Conservation (phyloP, 2,797 vertebrate genomes). For the Simalia tracyae region DNA sequence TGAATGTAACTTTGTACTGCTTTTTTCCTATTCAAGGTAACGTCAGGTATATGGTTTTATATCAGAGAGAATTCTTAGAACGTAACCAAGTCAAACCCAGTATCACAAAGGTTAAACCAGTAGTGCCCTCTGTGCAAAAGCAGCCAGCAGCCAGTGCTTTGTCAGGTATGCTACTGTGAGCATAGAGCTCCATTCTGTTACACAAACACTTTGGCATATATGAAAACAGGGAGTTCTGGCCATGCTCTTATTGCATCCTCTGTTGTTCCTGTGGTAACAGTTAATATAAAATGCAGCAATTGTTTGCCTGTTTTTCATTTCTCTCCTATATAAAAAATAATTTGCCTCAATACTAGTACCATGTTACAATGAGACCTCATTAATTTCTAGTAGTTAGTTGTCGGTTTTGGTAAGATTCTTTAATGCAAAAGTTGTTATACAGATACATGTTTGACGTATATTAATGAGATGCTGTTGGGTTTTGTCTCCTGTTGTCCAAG, state of each 20-base stretch:
- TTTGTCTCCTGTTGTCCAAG: neutral
- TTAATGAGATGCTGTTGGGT: neutral
- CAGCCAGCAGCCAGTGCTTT: neutral
- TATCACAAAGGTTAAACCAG: conserved; percentile 21
- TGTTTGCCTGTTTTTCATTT: neutral
- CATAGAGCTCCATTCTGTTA: neutral
- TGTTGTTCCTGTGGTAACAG: neutral
- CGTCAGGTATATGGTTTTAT: conserved; percentile 66
- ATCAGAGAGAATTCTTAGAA: conserved; percentile 67
- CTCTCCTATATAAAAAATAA: neutral
- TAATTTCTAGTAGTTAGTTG: neutral
- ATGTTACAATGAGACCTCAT: neutral
- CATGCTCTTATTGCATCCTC: neutral
- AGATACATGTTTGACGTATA: neutral
- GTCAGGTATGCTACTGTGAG: neutral
- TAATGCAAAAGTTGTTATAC: neutral
- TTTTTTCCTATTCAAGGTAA: conserved; percentile 60
- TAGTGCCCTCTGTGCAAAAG: neutral
- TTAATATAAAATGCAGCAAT: neutral
- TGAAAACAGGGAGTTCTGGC: neutral
- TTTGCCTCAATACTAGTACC: neutral
- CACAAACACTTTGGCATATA: neutral
- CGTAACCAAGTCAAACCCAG: conserved; percentile 41
- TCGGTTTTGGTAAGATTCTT: neutral
- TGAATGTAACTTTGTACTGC: neutral